These are phyloP conservation scores for Synergus itoensis DNA, from an alignment of 2,888 invertebrate species.

Conservation along the genomic window DNA sequence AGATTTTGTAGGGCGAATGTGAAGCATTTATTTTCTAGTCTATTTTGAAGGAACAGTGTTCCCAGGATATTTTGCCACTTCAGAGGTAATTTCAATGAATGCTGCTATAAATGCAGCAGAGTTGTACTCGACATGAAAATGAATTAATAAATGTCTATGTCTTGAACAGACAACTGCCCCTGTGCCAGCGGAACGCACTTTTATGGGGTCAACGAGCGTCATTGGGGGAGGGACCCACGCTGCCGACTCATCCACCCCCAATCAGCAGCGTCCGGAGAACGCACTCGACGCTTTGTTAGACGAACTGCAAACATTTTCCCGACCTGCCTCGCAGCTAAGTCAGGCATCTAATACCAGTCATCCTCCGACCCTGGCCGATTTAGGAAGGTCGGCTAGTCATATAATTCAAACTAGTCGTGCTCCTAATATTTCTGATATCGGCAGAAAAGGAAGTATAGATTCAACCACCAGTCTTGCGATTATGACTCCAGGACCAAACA, in stretches of 20 bases:
- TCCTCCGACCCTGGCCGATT: slow-evolving; percentile 77
- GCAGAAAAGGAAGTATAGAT: slow-evolving; percentile 80
- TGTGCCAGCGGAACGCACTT: slow-evolving; percentile 81
- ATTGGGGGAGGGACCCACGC: slow-evolving; percentile 82
- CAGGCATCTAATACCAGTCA: slow-evolving; percentile 62
- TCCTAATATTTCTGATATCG: slow-evolving; percentile 80
- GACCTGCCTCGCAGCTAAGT: slow-evolving; percentile 80
- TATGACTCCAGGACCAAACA: slow-evolving; percentile 64
- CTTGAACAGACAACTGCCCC: slow-evolving; percentile 79
- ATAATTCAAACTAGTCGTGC: slow-evolving; percentile 73
- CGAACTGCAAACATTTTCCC: slow-evolving; percentile 93
- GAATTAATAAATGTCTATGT: slow-evolving; percentile 5
- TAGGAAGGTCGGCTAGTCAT: slow-evolving; percentile 79
- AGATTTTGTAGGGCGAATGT: neutral
- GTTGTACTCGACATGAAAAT: neutral
- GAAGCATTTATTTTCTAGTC: neutral
- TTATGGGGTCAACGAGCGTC: slow-evolving; percentile 82
- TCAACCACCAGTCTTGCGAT: slow-evolving; percentile 76
- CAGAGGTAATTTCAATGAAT: neutral
- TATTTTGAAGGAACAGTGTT: neutral
- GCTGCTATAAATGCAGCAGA: neutral
- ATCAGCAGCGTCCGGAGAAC: slow-evolving; percentile 91
- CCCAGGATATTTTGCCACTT: slow-evolving; percentile 28
- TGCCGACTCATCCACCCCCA: slow-evolving; percentile 80
- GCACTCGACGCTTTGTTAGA: slow-evolving; percentile 98